Percentiles rank a stretch among this genome's conserved stretches.
These are phyloP conservation scores for Leucopternis melanops DNA, from an alignment of 2,113 vertebrate genomes.

Conservation along the genomic window DNA sequence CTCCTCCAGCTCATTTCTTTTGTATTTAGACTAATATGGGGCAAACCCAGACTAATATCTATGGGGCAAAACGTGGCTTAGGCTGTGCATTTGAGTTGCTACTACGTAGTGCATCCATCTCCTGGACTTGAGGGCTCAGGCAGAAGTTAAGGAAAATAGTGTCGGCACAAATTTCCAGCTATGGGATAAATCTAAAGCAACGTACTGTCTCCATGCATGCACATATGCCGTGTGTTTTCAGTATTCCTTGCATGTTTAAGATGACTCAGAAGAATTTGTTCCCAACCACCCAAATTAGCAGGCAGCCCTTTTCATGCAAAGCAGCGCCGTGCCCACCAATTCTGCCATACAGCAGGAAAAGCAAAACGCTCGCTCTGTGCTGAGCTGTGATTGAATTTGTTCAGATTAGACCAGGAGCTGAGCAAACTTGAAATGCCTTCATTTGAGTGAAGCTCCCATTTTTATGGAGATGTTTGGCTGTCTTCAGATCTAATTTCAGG, in stretches of 20 bases:
- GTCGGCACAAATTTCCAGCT: neutral
- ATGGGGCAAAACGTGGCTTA: neutral
- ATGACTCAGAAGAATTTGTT: neutral
- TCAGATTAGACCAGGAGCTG: neutral
- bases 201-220: neutral
- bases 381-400: neutral
- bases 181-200: neutral
- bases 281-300: neutral
- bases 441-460: neutral
- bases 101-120: accelerated
- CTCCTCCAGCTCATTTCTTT: neutral
- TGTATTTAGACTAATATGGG: neutral
- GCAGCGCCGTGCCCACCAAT: neutral
- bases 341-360: neutral
- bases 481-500: neutral
- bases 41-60: neutral
- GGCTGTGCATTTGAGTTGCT: accelerated
- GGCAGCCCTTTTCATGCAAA: neutral
- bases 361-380: neutral
- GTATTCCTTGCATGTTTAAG: neutral
- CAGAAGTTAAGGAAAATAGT: neutral
- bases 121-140: neutral
- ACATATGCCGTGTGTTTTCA: neutral
- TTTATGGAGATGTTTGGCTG: neutral
- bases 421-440: neutral